Evolutionary conservation across 2,888 invertebrate species (phyloP), one percentile per base, ranked within the genome.

Genomic region (Abrostola tripartita): DNA sequence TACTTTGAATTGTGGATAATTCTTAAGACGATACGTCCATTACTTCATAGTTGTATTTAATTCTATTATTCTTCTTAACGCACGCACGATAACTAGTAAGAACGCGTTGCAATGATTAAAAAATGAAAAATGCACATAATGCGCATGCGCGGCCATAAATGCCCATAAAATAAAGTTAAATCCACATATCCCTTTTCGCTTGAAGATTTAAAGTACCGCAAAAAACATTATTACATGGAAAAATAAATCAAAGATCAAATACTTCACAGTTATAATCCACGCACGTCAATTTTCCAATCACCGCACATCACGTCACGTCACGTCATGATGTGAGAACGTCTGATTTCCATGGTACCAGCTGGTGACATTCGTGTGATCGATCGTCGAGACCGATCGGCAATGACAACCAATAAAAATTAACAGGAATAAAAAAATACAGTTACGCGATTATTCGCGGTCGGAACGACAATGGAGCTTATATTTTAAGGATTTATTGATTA

Each of bases 301-400:
- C 44, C 5, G 14, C 9, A 14, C 44, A 12, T 44, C 12, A 24
- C 12, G 44, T 24, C 12, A 24, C 12, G 44, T 24, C 24, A 52
- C 36, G 9, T 36, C 0, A 47, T 35, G 37, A 4, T 36, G 11
- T 51, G 41, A 50, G 49, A 49, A 41, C 11, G 12, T 10, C 44
- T 36, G 8, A 40, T 37, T 37, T 50, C 6, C 44, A 52, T 41
- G 47, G 56, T 57, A 49, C n/a, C 38, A 52, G 36, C 6, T 65
- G n/a, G 56, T 62, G 55, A 59, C 51, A 56, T 52, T 58, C 55
- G 58, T 65, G 61, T 61, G 44, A 55, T 37, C 14, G 38, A 55
- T 40, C 8, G n/a, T 10, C 11, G 42, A 55, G 11, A 37, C n/a
- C 24, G 51, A 51, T 51, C 24, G 49, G 54, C 2, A 55, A 62